These are phyloP conservation scores for Tadarida brasiliensis DNA, from an alignment of 2,797 vertebrate species.

Conservation along the genomic window DNA sequence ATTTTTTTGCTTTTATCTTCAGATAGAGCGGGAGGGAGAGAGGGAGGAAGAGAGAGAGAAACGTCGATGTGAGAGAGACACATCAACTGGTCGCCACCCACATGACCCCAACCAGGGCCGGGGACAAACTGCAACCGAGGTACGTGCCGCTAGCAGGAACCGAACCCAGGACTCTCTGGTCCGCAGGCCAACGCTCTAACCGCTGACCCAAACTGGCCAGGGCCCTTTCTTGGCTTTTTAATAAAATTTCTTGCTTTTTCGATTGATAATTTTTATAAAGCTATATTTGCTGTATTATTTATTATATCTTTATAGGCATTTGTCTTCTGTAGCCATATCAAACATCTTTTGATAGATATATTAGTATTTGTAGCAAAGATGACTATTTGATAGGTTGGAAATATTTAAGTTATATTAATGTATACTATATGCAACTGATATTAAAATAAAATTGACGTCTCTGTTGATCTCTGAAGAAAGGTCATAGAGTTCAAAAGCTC, in stretches of 20 bases:
- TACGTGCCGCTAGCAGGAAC: no score
- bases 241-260: conserved; percentile 56
- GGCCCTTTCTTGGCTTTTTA: background rate
- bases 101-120: no score
- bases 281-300: conserved; percentile 48
- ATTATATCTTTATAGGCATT: conserved; percentile 28
- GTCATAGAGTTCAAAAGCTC: conserved; percentile 64
- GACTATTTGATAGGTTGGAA: background rate
- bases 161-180: no score
- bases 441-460: conserved; percentile 47
- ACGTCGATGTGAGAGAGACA: no score
- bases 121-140: no score
- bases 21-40: no score
- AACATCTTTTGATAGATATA: conserved; percentile 23
- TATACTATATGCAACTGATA: conserved; percentile 29
- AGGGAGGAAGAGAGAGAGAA: no score
- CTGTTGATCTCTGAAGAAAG: conserved; percentile 67
- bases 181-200: no score
- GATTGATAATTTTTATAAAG: conserved; percentile 45
- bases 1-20: no score
- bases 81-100: no score
- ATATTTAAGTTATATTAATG: conserved; percentile 48
- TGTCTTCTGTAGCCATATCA: conserved; percentile 50
- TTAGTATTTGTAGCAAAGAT: conserved; percentile 58
- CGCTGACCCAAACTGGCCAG: no score